Percentiles rank a stretch among this genome's conserved stretches.
phyloP scores from a whole-genome alignment of 2,797 vertebrate genomes.

The Salarias fasciatus region DNA sequence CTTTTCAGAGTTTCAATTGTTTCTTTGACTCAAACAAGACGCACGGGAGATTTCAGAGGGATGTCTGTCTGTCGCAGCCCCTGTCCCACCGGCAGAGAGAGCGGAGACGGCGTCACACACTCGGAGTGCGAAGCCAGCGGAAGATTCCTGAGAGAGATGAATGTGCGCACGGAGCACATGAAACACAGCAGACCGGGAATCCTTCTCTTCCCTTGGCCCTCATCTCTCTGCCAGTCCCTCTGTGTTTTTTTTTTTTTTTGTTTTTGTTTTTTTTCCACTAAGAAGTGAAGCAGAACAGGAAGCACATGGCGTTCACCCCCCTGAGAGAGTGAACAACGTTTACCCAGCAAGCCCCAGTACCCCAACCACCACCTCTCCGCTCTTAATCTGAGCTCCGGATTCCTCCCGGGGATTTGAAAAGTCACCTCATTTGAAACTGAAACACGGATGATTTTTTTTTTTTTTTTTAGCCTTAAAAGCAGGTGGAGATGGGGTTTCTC shows the following conservation, averaged over 20 bases:
- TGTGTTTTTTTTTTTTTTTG: too few species aligned
- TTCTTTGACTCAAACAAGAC: conserved; percentile 10
- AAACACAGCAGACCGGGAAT: conserved; percentile 20
- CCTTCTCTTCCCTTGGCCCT: conserved; percentile 23
- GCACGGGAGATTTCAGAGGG: too few species aligned
- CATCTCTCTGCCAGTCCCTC: conserved; percentile 20
- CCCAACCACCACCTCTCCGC: conserved; percentile 13
- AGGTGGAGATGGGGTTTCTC: conserved; percentile 51
- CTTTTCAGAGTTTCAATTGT: neutral
- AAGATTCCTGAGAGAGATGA: conserved; percentile 47
- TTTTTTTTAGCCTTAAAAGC: conserved; percentile 16
- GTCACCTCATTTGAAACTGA: conserved; percentile 73
- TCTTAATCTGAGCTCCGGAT: conserved; percentile 54
- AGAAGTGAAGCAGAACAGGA: conserved; percentile 42
- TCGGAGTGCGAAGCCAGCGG: conserved; percentile 42
- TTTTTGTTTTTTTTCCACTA: conserved; percentile 10
- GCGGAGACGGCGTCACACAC: conserved; percentile 33
- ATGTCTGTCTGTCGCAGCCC: conserved; percentile 31
- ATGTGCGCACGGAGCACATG: conserved; percentile 35
- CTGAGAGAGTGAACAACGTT: conserved; percentile 30
- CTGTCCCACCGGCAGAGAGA: conserved; percentile 34
- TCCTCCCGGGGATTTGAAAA: conserved; percentile 46
- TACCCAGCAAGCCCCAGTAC: conserved; percentile 22
- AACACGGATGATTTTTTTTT: conserved; percentile 36
- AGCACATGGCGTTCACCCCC: conserved; percentile 30